phyloP scores from a whole-genome alignment of 2,888 invertebrate species.

The Lasioglossum figueresi region DNA sequence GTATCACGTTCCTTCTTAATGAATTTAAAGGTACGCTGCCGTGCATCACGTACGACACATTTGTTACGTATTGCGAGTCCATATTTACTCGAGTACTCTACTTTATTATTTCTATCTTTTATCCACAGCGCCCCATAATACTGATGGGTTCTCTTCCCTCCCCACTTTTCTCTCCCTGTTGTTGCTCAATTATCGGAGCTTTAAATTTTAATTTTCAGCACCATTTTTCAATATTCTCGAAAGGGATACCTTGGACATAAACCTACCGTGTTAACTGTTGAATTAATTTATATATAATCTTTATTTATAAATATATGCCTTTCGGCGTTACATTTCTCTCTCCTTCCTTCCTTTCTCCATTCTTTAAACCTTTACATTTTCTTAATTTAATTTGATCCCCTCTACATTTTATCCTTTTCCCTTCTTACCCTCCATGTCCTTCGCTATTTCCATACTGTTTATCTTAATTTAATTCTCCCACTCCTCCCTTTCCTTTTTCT shows the following conservation, averaged over 20 bases:
- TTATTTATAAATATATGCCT: too few relatives aligned
- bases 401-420: too few relatives aligned
- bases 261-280: background rate
- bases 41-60: background rate
- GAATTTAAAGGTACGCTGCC: background rate
- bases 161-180: background rate
- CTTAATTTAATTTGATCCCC: too few relatives aligned
- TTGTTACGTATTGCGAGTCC: background rate
- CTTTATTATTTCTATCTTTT: background rate
- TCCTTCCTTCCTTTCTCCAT: too few relatives aligned
- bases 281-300: too few relatives aligned
- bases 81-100: background rate
- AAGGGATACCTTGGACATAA: background rate
- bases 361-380: too few relatives aligned
- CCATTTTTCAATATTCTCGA: background rate
- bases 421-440: too few relatives aligned
- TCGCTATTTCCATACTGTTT: too few relatives aligned
- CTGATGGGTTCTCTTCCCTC: background rate
- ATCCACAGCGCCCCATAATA: background rate
- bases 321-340: too few relatives aligned
- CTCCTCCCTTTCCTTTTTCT: too few relatives aligned
- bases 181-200: background rate
- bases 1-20: slow-evolving; percentile 3
- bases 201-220: background rate
- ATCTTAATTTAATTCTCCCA: too few relatives aligned